A percentile compares a stretch with the other conserved stretches of the same genome.
Conservation (phyloP, 2,888 invertebrate species). For the Amiota communis region DNA sequence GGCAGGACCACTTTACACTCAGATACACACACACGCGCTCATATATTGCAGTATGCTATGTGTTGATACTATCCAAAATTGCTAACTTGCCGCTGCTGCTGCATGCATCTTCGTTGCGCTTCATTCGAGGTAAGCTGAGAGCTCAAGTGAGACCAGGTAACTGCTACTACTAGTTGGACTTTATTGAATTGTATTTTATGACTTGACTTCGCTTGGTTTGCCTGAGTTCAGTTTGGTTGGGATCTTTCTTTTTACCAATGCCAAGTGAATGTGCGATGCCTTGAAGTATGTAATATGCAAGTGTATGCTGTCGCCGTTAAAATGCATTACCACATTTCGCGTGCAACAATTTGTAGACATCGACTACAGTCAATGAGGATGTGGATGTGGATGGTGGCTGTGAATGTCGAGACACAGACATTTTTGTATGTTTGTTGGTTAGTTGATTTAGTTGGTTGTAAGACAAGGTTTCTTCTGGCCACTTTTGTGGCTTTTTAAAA, state of each 20-base stretch:
- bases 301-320: conserved; percentile 15
- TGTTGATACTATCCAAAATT: no score
- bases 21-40: background rate
- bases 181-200: conserved; percentile 67
- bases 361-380: background rate
- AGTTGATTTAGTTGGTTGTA: background rate
- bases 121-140: background rate
- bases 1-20: conserved; percentile 26
- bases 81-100: background rate
- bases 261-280: conserved; percentile 30
- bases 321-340: conserved; percentile 32
- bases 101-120: background rate
- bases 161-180: conserved; percentile 31
- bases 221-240: no score
- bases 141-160: background rate
- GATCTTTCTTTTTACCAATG: no score
- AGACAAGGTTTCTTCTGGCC: background rate
- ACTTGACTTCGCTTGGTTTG: conserved; percentile 36
- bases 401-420: background rate
- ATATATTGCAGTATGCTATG: conserved; percentile 35
- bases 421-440: background rate
- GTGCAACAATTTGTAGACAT: conserved; percentile 18
- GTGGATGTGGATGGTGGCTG: background rate
- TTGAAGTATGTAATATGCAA: conserved; percentile 54
- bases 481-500: conserved; percentile 1